These are phyloP conservation scores for Triplophysa rosa DNA, from an alignment of 2,113 vertebrate genomes.

Conservation along the genomic window DNA sequence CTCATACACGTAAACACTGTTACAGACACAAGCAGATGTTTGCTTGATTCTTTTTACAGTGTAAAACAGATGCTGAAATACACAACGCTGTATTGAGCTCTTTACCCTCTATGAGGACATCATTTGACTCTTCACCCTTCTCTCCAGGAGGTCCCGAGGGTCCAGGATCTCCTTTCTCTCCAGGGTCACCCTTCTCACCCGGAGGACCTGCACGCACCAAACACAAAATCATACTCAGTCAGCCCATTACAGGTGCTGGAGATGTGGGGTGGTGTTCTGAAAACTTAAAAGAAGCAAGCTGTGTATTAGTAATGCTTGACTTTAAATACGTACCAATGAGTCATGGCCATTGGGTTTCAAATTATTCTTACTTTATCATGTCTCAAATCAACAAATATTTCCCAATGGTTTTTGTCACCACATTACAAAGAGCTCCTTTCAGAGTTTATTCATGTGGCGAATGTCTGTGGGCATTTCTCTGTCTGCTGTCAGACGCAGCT, in stretches of 20 bases:
- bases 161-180: constrained; percentile 69
- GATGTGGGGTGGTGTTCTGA: too few species aligned
- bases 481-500: not conserved
- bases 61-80: too few species aligned
- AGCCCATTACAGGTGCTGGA: too few species aligned
- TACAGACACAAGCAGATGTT: not conserved
- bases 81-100: not conserved
- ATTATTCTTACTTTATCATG: not conserved
- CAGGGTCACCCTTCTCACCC: constrained; percentile 69
- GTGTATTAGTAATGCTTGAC: too few species aligned
- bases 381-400: constrained; percentile 20
- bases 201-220: constrained; percentile 54
- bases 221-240: not conserved
- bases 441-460: not conserved
- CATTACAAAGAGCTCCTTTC: constrained; percentile 37
- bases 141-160: constrained; percentile 84
- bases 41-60: not conserved
- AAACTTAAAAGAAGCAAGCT: too few species aligned
- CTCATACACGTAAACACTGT: not conserved
- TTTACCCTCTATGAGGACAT: constrained; percentile 71
- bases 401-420: constrained; percentile 10
- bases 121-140: constrained; percentile 76
- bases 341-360: too few species aligned
- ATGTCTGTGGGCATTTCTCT: constrained; percentile 4
- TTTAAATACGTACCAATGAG: too few species aligned